Percentiles rank a stretch among this genome's conserved stretches.
phyloP scores from a whole-genome alignment of 2,888 invertebrate genomes.

The Ormyrus labotus region DNA sequence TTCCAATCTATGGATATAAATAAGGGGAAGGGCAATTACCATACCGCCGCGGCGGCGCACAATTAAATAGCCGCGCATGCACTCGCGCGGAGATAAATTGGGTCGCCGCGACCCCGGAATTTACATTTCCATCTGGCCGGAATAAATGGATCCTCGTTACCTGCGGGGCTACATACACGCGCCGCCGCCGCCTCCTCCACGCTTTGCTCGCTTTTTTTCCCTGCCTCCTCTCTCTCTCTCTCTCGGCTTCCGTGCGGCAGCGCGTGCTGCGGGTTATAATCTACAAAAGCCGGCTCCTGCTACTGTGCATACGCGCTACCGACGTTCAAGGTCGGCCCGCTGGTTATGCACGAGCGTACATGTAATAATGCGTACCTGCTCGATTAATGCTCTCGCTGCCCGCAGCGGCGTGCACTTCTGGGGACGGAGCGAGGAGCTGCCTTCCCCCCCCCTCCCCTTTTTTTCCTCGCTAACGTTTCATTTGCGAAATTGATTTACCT shows the following conservation, averaged over 20 bases:
- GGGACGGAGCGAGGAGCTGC: too few species aligned
- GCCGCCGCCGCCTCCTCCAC: slow-evolving; percentile 30
- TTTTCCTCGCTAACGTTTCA: too few species aligned
- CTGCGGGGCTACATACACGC: slow-evolving; percentile 53
- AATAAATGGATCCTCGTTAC: slow-evolving; percentile 74
- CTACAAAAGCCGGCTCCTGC: slow-evolving; percentile 32
- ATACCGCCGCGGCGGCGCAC: slow-evolving; percentile 63
- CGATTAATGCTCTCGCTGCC: too few species aligned
- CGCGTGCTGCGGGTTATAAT: slow-evolving; percentile 35
- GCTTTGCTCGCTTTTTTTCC: slow-evolving; percentile 7
- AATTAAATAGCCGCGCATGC: slow-evolving; percentile 66
- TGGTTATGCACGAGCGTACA: neutral
- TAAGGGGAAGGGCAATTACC: slow-evolving; percentile 68
- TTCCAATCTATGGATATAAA: slow-evolving; percentile 62
- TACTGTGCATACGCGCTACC: slow-evolving; percentile 31
- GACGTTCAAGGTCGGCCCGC: slow-evolving; percentile 27
- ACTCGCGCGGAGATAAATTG: slow-evolving; percentile 69
- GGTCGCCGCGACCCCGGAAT: slow-evolving; percentile 64
- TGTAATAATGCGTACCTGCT: neutral
- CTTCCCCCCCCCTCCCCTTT: too few species aligned
- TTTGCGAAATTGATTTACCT: too few species aligned
- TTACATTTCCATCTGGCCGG: slow-evolving; percentile 70
- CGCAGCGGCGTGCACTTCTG: too few species aligned
- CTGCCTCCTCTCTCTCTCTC: slow-evolving; percentile 8
- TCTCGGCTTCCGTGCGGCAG: slow-evolving; percentile 13